A percentile compares a stretch with the other conserved stretches of the same genome.
Conservation (phyloP, 2,113 vertebrate species). For the Muntiacus reevesi region DNA sequence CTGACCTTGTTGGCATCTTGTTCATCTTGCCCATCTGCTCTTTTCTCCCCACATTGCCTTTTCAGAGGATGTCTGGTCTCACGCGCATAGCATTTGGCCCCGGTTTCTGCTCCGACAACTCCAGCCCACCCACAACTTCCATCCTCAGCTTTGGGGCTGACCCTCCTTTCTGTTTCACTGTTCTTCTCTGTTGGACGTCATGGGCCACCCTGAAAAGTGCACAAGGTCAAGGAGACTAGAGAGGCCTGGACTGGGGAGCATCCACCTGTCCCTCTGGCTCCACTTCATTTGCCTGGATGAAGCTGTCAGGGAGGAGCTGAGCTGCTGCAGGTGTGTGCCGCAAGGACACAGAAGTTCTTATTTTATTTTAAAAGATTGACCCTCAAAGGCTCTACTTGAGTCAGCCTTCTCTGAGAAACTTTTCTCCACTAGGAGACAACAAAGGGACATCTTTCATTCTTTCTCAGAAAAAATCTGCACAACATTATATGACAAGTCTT, state of each 20-base stretch:
- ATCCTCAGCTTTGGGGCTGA: not conserved
- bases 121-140: not conserved
- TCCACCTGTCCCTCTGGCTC: not conserved
- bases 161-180: not conserved
- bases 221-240: not conserved
- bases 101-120: not conserved
- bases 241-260: not conserved
- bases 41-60: not conserved
- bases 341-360: not conserved
- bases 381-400: not conserved
- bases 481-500: not conserved
- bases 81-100: fast-evolving
- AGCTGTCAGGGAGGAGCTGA: fast-evolving
- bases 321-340: too few species aligned
- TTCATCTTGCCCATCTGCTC: too few species aligned
- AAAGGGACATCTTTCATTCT: not conserved
- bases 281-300: fast-evolving
- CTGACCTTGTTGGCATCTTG: not conserved
- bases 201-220: fast-evolving
- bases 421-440: not conserved
- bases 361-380: not conserved
- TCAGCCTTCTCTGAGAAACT: not conserved
- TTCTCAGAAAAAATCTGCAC: not conserved
- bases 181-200: fast-evolving
- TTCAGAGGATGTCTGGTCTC: not conserved